Base-by-base conservation (phyloP, 2,888 invertebrate genomes). In the Micropterix aruncella region DNA sequence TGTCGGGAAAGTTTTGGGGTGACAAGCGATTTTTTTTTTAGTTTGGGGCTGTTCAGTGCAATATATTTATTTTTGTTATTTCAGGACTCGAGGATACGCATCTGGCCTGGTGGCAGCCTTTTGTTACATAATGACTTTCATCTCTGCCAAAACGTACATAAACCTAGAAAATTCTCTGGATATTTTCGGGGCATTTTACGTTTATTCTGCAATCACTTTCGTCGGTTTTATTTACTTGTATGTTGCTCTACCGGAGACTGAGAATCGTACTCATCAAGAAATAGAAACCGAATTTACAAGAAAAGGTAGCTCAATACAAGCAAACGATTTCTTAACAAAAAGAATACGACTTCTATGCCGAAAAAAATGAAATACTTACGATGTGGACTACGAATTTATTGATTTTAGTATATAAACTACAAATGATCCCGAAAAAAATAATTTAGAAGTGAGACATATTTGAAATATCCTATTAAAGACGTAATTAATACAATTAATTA, bases 191-290 rank as follows among this genome's bases (percentile, higher is more conserved):
- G 53, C 56, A 2, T 56, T 59, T 50, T 57, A 54, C 50, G 48
- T 60, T 16, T 61, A 58, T 50, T 55, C 58, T 14, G 39, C 37
- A 7, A 50, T 54, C 14, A 54, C 55, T 19, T 40, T 55, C 2
- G 4, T 57, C 2, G 61, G 60, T 38, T 54, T 57, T 19, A 40
- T 58, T 3, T 56, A 55, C 40, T 53, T 60, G 27, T 60, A 56
- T 48, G 55, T 56, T 43, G 48, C 51, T 17, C 45, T 62, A 44
- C 57, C 58, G 2, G 61, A 62, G 50, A 62, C 62, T 0, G 61
- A 62, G 51, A 58, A 57, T 2, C 52, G 53, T 36, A 47, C 53
- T 3, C 48, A 59, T 16, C 54, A 57, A 45, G 55, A 58, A 38
- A 58, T 59, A 12, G 57, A 59, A 43, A 48, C 50, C 16, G 47